Evolutionary conservation across 2,888 invertebrate species (phyloP).

Genomic region (Sinohyriopsis cumingii): DNA sequence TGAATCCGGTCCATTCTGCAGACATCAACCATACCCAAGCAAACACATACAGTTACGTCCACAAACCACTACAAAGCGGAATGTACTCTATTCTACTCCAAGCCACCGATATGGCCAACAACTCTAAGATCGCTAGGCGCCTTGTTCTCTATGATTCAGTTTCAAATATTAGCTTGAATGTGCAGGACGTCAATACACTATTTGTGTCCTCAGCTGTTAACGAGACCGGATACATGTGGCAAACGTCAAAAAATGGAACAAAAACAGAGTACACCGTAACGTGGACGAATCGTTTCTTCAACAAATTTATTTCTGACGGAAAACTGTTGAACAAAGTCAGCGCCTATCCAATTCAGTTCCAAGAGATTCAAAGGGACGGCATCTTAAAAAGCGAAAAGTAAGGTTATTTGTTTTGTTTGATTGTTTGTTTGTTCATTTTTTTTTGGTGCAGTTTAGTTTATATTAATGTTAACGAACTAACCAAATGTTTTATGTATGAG

Average conservation of each 20-base stretch:
- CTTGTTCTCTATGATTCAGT: no score
- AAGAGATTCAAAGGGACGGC: slow-evolving; percentile 16
- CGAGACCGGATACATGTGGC: slow-evolving; percentile 37
- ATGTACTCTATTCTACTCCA: slow-evolving; percentile 3
- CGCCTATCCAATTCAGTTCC: slow-evolving; percentile 32
- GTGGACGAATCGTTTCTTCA: slow-evolving; percentile 44
- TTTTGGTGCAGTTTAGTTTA: no score
- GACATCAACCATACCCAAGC: no score
- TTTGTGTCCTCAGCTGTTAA: slow-evolving; percentile 24
- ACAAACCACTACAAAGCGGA: background rate
- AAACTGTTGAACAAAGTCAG: slow-evolving; percentile 34
- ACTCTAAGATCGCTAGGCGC: background rate
- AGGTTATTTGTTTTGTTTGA: background rate
- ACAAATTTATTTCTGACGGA: slow-evolving; percentile 30
- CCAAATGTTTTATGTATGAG: no score
- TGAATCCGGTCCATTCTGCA: slow-evolving; percentile 5
- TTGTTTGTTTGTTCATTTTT: no score
- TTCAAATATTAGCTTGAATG: no score
- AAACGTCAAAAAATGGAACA: slow-evolving; percentile 11
- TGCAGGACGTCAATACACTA: slow-evolving; percentile 15
- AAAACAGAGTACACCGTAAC: slow-evolving; percentile 12
- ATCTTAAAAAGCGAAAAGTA: slow-evolving; percentile 24
- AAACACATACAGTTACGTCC: no score
- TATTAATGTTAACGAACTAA: no score
- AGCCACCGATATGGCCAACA: slow-evolving; percentile 1